phyloP scores from a whole-genome alignment of 2,888 invertebrate species.

The Aplocera efformata region DNA sequence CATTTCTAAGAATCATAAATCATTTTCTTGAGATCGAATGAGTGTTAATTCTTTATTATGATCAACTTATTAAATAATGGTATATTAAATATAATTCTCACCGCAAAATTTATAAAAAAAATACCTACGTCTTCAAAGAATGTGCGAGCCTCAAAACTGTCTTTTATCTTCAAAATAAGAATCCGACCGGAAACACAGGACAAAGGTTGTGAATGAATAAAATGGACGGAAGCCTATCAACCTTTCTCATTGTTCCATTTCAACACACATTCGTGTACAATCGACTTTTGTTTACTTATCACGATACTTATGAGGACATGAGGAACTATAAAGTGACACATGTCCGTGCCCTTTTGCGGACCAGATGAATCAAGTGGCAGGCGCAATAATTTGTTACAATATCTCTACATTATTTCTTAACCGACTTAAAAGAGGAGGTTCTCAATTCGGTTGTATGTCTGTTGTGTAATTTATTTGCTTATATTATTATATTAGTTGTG shows the following conservation, averaged over 20 bases:
- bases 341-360: constrained; percentile 7
- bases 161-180: constrained; percentile 36
- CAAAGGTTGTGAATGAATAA: constrained; percentile 51
- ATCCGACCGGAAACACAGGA: constrained; percentile 43
- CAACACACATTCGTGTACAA: constrained; percentile 32
- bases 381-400: not conserved
- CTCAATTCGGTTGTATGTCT: too few relatives aligned
- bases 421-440: too few relatives aligned
- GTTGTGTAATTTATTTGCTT: too few relatives aligned
- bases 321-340: constrained; percentile 9
- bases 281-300: constrained; percentile 40
- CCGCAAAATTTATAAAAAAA: too few relatives aligned
- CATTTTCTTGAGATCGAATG: too few relatives aligned
- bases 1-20: too few relatives aligned
- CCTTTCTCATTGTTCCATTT: constrained; percentile 48
- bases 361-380: constrained; percentile 9
- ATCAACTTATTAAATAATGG: too few relatives aligned
- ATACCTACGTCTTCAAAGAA: too few relatives aligned
- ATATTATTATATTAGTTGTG: too few relatives aligned
- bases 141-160: constrained; percentile 34
- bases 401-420: too few relatives aligned
- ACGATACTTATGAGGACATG: constrained; percentile 23
- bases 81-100: too few relatives aligned
- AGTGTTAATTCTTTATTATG: too few relatives aligned
- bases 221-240: constrained; percentile 49